Evolutionary conservation across 2,113 vertebrate species (phyloP).

Genomic region (Noctilio leporinus): DNA sequence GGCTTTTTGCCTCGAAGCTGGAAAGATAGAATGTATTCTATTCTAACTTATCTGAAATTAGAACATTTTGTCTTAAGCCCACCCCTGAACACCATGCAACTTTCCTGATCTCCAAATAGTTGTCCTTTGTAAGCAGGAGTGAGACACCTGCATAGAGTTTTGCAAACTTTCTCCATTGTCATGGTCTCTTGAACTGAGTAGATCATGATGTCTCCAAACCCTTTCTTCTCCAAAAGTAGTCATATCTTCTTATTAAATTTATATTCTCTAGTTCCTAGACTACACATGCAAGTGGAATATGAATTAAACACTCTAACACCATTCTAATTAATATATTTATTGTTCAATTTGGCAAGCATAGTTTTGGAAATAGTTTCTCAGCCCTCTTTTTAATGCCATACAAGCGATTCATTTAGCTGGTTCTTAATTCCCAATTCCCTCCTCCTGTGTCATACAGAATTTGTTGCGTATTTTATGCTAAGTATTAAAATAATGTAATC

Average conservation of each 20-base stretch:
- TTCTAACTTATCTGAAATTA: background rate
- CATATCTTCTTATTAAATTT: background rate
- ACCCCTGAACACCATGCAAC: background rate
- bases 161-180: background rate
- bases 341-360: background rate
- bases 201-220: background rate
- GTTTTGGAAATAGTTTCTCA: background rate
- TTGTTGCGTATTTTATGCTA: background rate
- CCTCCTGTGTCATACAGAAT: background rate
- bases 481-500: conserved; percentile 44
- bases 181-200: background rate
- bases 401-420: background rate
- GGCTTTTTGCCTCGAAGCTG: background rate
- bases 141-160: background rate
- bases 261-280: background rate
- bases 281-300: background rate
- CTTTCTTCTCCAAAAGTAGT: background rate
- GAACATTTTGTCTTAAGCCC: background rate
- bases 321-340: background rate
- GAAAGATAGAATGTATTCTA: background rate
- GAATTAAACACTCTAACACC: background rate
- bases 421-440: conserved; percentile 8
- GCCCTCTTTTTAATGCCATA: background rate
- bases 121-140: background rate
- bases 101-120: background rate